These are phyloP conservation scores for Spodoptera picta DNA, from an alignment of 2,888 invertebrate species.

Conservation along the genomic window DNA sequence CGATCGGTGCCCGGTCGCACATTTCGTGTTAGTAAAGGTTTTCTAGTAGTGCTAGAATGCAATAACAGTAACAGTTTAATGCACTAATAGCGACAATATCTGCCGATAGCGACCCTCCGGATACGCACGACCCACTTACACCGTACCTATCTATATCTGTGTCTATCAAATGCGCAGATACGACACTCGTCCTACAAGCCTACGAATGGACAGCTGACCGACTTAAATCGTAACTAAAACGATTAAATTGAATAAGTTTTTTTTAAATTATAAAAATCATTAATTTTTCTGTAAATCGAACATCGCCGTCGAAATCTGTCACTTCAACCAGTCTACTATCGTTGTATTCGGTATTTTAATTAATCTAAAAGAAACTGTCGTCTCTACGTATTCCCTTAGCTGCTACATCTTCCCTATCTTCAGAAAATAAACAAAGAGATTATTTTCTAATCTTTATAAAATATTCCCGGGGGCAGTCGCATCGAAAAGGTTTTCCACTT, in stretches of 20 bases:
- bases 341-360: neutral
- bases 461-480: conserved; percentile 37
- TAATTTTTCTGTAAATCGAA: neutral
- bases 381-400: conserved; percentile 16
- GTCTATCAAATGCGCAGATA: conserved; percentile 54
- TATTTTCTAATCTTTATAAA: conserved; percentile 45
- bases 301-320: no score
- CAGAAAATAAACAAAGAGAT: conserved; percentile 27
- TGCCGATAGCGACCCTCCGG: conserved; percentile 77
- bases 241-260: conserved; percentile 16
- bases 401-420: conserved; percentile 7
- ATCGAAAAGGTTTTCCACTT: conserved; percentile 43
- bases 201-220: conserved; percentile 65
- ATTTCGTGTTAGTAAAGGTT: conserved; percentile 48
- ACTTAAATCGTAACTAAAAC: conserved; percentile 52
- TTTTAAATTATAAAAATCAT: neutral
- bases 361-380: conserved; percentile 1
- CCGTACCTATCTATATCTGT: conserved; percentile 53
- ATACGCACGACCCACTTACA: conserved; percentile 80
- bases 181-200: conserved; percentile 60
- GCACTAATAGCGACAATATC: conserved; percentile 71
- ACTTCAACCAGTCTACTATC: no score
- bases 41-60: conserved; percentile 49
- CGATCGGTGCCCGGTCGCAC: conserved; percentile 32
- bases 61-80: conserved; percentile 67